phyloP scores from a whole-genome alignment of 2,113 vertebrate species.

The western clawed frog (Xenopus tropicalis) region DNA sequence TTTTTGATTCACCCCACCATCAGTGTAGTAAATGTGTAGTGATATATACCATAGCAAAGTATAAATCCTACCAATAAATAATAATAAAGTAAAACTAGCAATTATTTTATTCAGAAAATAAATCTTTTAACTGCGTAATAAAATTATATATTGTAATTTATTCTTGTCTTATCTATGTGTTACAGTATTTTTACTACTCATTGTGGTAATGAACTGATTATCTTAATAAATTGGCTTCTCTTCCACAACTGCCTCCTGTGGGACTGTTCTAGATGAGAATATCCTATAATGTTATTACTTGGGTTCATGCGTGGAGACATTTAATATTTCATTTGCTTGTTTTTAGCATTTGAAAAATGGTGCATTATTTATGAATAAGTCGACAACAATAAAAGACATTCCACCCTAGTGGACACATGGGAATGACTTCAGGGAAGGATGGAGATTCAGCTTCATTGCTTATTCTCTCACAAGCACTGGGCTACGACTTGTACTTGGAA shows the following conservation, averaged over 20 bases:
- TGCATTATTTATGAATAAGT: conserved; percentile 14
- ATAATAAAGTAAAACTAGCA: too few species aligned
- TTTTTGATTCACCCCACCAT: too few species aligned
- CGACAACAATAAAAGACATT: conserved; percentile 13
- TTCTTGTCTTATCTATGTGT: too few species aligned
- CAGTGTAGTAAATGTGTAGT: too few species aligned
- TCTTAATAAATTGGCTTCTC: background rate
- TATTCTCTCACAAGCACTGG: background rate
- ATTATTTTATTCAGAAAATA: too few species aligned
- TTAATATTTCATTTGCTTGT: conserved; percentile 13
- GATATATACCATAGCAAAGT: too few species aligned
- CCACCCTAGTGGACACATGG: background rate
- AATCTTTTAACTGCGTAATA: too few species aligned
- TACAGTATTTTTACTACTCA: background rate
- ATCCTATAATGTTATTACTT: background rate
- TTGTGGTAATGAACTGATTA: background rate
- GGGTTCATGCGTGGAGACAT: conserved; percentile 1
- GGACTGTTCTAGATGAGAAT: background rate
- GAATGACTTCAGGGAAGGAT: background rate
- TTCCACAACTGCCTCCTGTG: background rate
- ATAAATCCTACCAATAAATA: too few species aligned
- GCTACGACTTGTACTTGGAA: too few species aligned
- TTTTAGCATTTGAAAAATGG: conserved; percentile 10
- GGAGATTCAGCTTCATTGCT: conserved; percentile 4
- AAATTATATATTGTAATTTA: too few species aligned